phyloP scores from a whole-genome alignment of 2,113 vertebrate genomes.

The Proteles cristata region DNA sequence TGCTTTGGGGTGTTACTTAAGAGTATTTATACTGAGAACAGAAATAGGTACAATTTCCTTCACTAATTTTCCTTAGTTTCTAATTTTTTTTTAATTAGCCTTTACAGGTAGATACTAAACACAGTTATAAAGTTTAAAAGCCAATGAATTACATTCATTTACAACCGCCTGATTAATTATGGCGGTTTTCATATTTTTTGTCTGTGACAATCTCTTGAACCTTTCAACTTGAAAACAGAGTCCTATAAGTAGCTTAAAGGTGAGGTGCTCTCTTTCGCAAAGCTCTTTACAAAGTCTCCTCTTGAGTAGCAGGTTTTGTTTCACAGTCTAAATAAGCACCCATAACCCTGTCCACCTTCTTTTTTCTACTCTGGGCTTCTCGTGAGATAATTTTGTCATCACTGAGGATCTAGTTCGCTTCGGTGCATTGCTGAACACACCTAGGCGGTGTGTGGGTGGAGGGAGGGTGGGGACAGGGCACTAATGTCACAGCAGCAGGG shows the following conservation, averaged over 20 bases:
- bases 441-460: neutral
- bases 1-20: constrained; percentile 11
- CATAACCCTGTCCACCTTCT: neutral
- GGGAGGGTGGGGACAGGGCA: too few relatives aligned
- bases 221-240: constrained; percentile 1
- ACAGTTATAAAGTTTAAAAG: constrained; percentile 43
- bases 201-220: neutral
- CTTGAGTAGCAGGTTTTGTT: constrained; percentile 22
- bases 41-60: constrained; percentile 13
- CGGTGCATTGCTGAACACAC: neutral
- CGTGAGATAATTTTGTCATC: constrained; percentile 18
- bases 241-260: neutral
- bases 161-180: neutral
- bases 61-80: constrained; percentile 36
- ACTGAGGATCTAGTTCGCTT: constrained; percentile 30
- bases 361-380: neutral
- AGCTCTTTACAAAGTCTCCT: neutral
- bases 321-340: neutral
- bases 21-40: constrained; percentile 8
- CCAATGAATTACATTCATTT: neutral
- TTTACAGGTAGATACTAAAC: neutral
- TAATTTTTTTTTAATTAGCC: neutral
- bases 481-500: too few relatives aligned
- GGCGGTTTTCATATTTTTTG: neutral
- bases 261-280: neutral